These are phyloP conservation scores for Anastrepha obliqua DNA, from an alignment of 1,140 invertebrate genomes.

Conservation along the genomic window DNA sequence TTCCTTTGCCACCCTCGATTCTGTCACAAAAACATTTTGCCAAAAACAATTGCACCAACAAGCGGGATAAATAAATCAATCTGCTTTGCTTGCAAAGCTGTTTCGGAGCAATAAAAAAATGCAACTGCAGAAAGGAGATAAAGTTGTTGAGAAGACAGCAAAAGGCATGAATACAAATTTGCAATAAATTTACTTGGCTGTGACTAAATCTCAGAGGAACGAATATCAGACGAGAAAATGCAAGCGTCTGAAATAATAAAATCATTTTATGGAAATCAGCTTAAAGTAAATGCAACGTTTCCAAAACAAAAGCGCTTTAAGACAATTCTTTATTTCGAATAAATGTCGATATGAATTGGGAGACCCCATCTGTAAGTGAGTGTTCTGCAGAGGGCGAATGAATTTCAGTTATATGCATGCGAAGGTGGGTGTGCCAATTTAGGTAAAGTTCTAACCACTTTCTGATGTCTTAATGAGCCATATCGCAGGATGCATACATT, in stretches of 20 bases:
- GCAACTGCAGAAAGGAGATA: slow-evolving; percentile 18
- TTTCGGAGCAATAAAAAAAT: slow-evolving; percentile 17
- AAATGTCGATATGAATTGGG: too few relatives aligned
- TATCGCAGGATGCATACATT: too few relatives aligned
- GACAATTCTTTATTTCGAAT: too few relatives aligned
- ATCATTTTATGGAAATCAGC: slow-evolving; percentile 15
- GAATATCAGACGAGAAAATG: slow-evolving; percentile 2
- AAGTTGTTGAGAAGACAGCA: slow-evolving; percentile 46
- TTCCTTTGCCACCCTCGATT: background rate
- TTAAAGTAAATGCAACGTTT: background rate
- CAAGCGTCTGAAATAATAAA: background rate
- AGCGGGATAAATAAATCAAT: slow-evolving; percentile 49
- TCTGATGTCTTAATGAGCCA: too few relatives aligned
- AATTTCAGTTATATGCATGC: too few relatives aligned
- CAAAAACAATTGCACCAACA: slow-evolving; percentile 43
- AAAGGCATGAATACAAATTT: slow-evolving; percentile 53
- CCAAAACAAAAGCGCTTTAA: too few relatives aligned
- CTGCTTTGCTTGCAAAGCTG: slow-evolving; percentile 18
- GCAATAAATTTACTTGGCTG: slow-evolving; percentile 42
- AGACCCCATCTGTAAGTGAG: too few relatives aligned
- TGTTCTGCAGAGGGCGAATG: too few relatives aligned
- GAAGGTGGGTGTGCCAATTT: too few relatives aligned
- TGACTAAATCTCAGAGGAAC: slow-evolving; percentile 25
- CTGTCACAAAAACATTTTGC: slow-evolving; percentile 10
- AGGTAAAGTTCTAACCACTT: too few relatives aligned